Evolutionary conservation across 1,140 invertebrate genomes (phyloP).

Genomic region (Lasioglossum albipes): DNA sequence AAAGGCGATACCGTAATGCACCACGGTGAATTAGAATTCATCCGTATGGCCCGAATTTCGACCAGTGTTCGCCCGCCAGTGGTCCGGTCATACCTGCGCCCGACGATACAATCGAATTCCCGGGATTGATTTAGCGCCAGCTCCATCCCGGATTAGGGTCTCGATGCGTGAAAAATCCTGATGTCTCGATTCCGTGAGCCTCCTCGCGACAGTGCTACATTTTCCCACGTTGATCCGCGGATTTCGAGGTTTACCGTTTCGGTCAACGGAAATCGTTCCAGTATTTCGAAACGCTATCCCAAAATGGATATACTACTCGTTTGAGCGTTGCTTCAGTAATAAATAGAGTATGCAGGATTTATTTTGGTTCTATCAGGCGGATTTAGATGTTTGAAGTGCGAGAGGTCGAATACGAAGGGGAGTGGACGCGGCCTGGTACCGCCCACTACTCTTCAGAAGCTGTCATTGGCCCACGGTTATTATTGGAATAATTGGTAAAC

Average conservation of each 20-base stretch:
- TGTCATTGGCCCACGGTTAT: no score
- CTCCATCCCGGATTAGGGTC: not conserved
- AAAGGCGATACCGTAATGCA: constrained; percentile 34
- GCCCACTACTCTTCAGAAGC: no score
- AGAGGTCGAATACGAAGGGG: no score
- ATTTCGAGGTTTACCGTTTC: not conserved
- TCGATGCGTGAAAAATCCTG: not conserved
- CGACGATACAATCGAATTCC: not conserved
- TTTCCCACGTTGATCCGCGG: not conserved
- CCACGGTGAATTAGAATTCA: constrained; percentile 41
- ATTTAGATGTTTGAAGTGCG: no score
- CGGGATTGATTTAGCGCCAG: not conserved
- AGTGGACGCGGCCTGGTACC: no score
- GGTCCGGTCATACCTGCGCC: not conserved
- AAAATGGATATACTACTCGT: no score
- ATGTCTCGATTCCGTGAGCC: not conserved
- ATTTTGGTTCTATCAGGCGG: no score
- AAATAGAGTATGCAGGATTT: no score
- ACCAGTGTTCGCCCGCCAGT: not conserved
- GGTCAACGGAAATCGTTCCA: not conserved
- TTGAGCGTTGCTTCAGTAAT: no score
- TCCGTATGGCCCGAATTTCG: constrained; percentile 3
- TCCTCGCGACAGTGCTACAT: not conserved
- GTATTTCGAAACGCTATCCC: no score
- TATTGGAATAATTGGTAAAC: no score